These are phyloP conservation scores for Apaloderma vittatum DNA, from an alignment of 2,113 vertebrate genomes.

Conservation along the genomic window DNA sequence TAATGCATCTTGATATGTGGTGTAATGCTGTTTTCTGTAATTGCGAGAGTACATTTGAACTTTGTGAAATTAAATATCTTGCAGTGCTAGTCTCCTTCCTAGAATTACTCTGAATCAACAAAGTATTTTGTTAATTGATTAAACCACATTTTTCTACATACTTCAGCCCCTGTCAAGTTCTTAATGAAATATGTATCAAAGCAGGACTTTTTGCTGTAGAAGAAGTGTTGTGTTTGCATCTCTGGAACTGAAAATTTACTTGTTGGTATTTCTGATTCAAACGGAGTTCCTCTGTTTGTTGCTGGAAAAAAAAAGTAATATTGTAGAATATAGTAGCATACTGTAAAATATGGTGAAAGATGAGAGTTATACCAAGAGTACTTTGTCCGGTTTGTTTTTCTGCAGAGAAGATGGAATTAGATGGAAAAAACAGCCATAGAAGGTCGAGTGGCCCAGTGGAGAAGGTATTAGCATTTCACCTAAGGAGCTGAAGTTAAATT, in stretches of 20 bases:
- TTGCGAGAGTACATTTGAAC: not conserved
- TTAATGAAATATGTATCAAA: not conserved
- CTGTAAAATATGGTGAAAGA: not conserved
- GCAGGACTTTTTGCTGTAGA: not conserved
- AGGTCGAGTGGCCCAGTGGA: not conserved
- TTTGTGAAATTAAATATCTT: not conserved
- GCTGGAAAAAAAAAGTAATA: not conserved
- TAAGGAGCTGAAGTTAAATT: constrained; percentile 36
- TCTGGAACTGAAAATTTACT: not conserved
- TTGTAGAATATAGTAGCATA: not conserved
- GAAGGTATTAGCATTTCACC: constrained; percentile 20
- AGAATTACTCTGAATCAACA: not conserved
- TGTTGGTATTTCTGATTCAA: not conserved
- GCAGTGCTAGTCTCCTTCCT: not conserved
- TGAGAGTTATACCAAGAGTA: not conserved
- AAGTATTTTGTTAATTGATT: not conserved
- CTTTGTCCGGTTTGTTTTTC: not conserved
- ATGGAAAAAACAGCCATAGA: not conserved
- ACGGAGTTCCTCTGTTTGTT: not conserved
- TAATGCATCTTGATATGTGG: not conserved
- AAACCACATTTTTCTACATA: not conserved
- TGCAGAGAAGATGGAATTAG: not conserved
- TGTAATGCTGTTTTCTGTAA: not conserved
- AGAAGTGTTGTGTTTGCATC: not conserved
- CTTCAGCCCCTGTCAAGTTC: not conserved